Base-by-base conservation (phyloP, 2,888 invertebrate species). In the Gerris lacustris region DNA sequence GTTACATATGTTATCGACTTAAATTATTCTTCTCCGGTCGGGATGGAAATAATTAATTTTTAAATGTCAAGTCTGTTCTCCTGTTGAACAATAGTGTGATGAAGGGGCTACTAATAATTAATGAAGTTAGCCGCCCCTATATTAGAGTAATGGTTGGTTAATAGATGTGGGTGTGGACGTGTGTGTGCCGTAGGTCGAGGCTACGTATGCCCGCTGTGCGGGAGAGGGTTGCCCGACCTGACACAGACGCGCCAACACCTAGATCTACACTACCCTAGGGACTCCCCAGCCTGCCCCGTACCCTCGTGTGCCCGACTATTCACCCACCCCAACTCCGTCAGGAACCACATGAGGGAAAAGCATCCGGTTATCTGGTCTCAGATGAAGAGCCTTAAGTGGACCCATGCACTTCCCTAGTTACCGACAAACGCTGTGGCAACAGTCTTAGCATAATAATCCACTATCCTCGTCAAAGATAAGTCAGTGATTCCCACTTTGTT, bases 311-410 rank as follows among this genome's bases (percentile, higher is more conserved):
- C 88, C 70, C 86, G 89, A 74, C 84, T 84, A 76, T 92, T 91
- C 81, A 86, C 89, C 73, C 91, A 92, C 82, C 92, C 92, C 74
- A 92, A 92, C 83, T 91, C 91, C 72, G 92, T 92, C 76, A 86
- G 91, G 77, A 92, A 92, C 83, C 91, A 92, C 82, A 91, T 92
- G 91, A 84, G 92, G 77, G 85, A 89, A 78, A 92, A 92, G 81
- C 92, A 92, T 81, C 86, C 88, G 67, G 82, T 85, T 76, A 89
- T 91, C 79, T 92, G 91, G 92, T 88, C 89, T 79, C 86, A 86
- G 80, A 92, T 92, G 87, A 92, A 92, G 82, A 88, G 89, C 71
- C 83, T 89, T 75, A 87, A 87, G 79, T 88, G 89, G 89, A 86
- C 87, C 78, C 86, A 86, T 70, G 68, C 69, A 68, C 66, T 70